phyloP scores from a whole-genome alignment of 1,140 invertebrate genomes.

The Medauroidea extradentata region DNA sequence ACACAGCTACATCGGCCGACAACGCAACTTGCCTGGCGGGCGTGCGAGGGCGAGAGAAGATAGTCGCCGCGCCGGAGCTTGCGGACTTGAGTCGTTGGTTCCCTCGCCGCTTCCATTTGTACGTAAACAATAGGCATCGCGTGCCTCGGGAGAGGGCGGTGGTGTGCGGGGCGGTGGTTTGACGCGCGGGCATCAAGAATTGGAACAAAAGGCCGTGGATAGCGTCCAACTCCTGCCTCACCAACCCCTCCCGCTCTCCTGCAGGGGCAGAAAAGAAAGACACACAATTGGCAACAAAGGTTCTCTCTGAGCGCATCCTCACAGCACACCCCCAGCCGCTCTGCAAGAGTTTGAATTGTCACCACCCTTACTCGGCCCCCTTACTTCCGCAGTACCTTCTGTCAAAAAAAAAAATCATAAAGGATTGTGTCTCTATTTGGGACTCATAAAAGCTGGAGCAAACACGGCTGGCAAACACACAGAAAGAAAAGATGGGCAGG shows the following conservation, averaged over 20 bases:
- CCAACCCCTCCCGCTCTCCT: background rate
- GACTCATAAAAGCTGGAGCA: conserved; percentile 22
- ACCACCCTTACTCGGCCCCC: conserved; percentile 1
- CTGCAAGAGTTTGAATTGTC: conserved; percentile 21
- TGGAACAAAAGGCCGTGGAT: conserved; percentile 19
- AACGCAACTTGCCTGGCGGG: no score
- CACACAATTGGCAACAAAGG: conserved; percentile 22
- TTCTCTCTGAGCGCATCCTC: conserved; percentile 12
- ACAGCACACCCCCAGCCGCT: background rate
- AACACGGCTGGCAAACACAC: conserved; percentile 13
- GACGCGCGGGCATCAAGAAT: conserved; percentile 23
- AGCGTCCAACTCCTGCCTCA: conserved; percentile 10
- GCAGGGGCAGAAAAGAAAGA: conserved; percentile 7
- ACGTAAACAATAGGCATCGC: conserved; percentile 11
- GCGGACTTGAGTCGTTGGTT: no score
- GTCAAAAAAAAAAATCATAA: conserved; percentile 21
- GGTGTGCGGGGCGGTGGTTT: conserved; percentile 6
- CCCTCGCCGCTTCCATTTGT: no score
- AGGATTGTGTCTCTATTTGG: conserved; percentile 24
- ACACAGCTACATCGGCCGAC: no score
- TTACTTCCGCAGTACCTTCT: conserved; percentile 13
- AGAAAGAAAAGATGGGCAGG: conserved; percentile 1
- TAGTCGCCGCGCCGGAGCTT: no score
- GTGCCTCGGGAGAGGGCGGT: background rate
- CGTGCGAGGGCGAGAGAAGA: no score